Base-by-base conservation (phyloP, 2,113 vertebrate species). In the Passer montanus region DNA sequence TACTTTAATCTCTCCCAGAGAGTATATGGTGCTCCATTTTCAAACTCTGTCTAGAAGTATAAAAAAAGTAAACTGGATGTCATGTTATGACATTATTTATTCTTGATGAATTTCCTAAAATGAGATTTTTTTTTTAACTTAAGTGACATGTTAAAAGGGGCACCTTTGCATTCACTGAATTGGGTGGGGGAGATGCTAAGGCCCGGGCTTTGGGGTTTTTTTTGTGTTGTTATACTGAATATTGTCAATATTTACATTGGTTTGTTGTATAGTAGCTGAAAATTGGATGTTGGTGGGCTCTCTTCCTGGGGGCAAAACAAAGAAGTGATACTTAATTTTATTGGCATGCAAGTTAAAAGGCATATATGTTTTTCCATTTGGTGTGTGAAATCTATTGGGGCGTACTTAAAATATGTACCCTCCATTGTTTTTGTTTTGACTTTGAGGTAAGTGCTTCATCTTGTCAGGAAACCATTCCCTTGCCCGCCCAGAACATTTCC, bases 301-400 rank as follows among this genome's bases (percentile, higher is more conserved):
- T n/a, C 15, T 77, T 58, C 26, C 28, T 21, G 8, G 35, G n/a
- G 22, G 2, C 5, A 6, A 35, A 64, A 66, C 21, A 21, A 33
- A 49, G 55, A 63, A 63, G 35, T 20, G 50, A 35, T 59, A 19
- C 20, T 75, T 78, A 13, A 22, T 86, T 73, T 73, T 58, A 17
- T 9, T 46, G 26, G 37, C 24, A 16, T 37, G 20, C 6, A 15
- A 35, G 24, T 80, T 41, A 21, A 59, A 44, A 46, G 53, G 19
- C 0, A 0, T 10, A 22, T 18, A 15, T 1, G 0, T n/a, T 59
- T 88, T 53, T 39, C 13, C 12, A 4, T 53, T 56, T 67, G 26
- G 30, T 77, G 28, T 52, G 27, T 67, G 50, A 44, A 73, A 15
- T 73, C 80, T 80, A 0, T 31, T 81, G 56, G 84, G 56, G 50